Evolutionary conservation across 2,113 vertebrate species (phyloP), one percentile per base, ranked within the genome.

Genomic region (Erythrolamprus reginae): DNA sequence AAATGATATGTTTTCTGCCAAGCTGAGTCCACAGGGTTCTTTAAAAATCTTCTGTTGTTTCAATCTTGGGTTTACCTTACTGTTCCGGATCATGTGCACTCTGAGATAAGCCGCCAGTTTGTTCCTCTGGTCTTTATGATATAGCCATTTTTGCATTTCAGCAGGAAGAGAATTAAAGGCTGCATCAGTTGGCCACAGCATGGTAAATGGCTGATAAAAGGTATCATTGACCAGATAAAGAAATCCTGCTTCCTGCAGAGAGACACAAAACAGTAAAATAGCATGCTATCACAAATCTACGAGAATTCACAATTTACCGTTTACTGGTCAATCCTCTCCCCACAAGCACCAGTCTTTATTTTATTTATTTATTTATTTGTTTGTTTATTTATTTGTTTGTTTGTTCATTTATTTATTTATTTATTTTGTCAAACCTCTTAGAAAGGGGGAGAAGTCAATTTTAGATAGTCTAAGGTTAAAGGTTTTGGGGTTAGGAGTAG

Each of bases 131-230:
- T 98, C 97, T 2, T 97, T 96, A 33, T 94, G 98, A 95, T 97
- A 97, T 42, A 99, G 97, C 98, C 98, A 99, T 92, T 83, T 96
- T 94, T 97, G 97, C 61, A 95, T 96, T 3, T 96, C 97, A 0
- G 96, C 94, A 0, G 98, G 93, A 90, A 99, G 96, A 45, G 97
- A 94, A 0, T 58, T 90, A 55, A 99, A 97, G 0, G 97, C 98
- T 0, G 96, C 19, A 86, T 99, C 98, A 10, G 98, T 98, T 48
- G 99, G 99, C 99, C 98, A 99, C 94, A 99, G 97, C 96, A 99
- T 97, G 17, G 98, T 99, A 96, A 98, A 96, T 1, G 99, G 98
- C 90, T 97, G 97, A 2, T 99, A 98, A 88, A 91, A 9, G 0
- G 17, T 21, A 89, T 98, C 94, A 33, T 77, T 93, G 1, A 99